Conservation (phyloP, 2,113 vertebrate species). For the Myotis yumanensis region DNA sequence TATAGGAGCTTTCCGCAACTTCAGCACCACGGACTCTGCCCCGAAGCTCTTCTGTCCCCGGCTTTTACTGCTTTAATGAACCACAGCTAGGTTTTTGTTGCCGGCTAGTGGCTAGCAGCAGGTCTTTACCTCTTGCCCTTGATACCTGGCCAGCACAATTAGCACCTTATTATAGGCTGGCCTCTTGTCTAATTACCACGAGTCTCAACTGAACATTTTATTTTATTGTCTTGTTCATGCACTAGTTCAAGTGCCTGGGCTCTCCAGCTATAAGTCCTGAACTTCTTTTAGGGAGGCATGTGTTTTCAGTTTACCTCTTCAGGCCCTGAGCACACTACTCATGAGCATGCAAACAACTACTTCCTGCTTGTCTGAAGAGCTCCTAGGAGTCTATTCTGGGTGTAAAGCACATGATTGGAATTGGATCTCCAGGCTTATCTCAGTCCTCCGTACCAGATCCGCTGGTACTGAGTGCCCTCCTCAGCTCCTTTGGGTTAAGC, state of each 20-base stretch:
- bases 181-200: slow-evolving; percentile 46
- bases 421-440: background rate
- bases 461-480: background rate
- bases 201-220: slow-evolving; percentile 35
- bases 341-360: background rate
- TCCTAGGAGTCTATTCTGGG: background rate
- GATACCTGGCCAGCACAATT: slow-evolving; percentile 53
- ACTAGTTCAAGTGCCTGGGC: slow-evolving; percentile 16
- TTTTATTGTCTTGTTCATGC: slow-evolving; percentile 53
- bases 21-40: background rate
- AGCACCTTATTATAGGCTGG: slow-evolving; percentile 53
- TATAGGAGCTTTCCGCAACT: background rate
- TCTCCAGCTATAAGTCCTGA: background rate
- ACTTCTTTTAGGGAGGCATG: background rate
- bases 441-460: background rate
- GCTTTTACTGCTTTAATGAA: slow-evolving; percentile 49
- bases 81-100: background rate
- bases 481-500: background rate
- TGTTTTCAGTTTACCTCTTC: background rate
- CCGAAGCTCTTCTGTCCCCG: background rate
- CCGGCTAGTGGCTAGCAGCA: background rate
- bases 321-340: background rate
- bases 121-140: background rate
- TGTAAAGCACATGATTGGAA: background rate
- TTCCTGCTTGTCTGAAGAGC: background rate